Percentiles rank a stretch among this genome's conserved stretches.
These are phyloP conservation scores for Brachyrhaphis roseni DNA, from an alignment of 2,797 vertebrate genomes.

Conservation along the genomic window DNA sequence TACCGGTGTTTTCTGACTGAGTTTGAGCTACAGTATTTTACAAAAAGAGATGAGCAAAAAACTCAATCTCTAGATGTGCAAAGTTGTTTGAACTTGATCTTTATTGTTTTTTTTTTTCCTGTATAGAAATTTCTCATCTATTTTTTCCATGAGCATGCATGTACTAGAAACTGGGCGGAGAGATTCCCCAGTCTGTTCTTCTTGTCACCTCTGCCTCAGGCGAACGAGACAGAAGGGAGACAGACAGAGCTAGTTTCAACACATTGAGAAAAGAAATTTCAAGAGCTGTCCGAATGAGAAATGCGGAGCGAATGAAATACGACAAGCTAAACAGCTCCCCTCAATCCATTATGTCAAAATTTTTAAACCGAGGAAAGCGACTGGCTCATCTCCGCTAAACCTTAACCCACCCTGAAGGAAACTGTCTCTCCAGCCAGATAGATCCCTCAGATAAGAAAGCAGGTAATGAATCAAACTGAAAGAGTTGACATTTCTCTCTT, in stretches of 20 bases:
- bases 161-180: slow-evolving; percentile 66
- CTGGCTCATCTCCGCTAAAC: slow-evolving; percentile 49
- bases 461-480: slow-evolving; percentile 78
- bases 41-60: neutral
- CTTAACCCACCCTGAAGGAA: slow-evolving; percentile 67
- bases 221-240: slow-evolving; percentile 37
- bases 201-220: slow-evolving; percentile 71
- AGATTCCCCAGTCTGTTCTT: slow-evolving; percentile 68
- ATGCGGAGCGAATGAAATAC: slow-evolving; percentile 74
- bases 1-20: neutral
- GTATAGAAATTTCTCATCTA: slow-evolving; percentile 62
- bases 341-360: slow-evolving; percentile 72
- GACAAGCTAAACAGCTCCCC: slow-evolving; percentile 50
- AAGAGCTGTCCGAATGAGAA: slow-evolving; percentile 77
- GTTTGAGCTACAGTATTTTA: neutral
- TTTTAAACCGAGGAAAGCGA: slow-evolving; percentile 58
- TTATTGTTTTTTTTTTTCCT: neutral
- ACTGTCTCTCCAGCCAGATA: slow-evolving; percentile 70
- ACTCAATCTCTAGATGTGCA: neutral
- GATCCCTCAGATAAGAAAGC: slow-evolving; percentile 75
- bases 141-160: slow-evolving; percentile 67
- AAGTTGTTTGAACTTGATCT: neutral
- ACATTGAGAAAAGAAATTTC: slow-evolving; percentile 60
- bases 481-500: slow-evolving; percentile 63
- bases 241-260: slow-evolving; percentile 72